Evolutionary conservation across 2,797 vertebrate species (phyloP), one percentile per base, ranked within the genome.

Genomic region (Sorex maritimensis): DNA sequence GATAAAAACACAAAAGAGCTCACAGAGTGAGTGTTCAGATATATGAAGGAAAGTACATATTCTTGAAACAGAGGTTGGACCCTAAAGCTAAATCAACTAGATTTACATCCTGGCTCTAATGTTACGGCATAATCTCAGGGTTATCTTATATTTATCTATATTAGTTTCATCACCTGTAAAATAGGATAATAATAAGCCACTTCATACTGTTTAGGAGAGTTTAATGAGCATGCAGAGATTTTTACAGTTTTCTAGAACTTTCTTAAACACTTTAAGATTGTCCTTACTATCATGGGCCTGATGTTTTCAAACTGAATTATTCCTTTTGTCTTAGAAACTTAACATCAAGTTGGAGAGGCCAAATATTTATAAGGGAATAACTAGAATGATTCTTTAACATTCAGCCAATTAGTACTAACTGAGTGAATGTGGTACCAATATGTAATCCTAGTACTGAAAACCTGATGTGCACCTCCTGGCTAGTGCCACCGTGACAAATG

Each of bases 151-250:
- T 67, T 74, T 44, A 12, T 63, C 46, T 55, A 41, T 6, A 46
- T 94, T 19, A 38, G 28, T 87, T 90, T 85, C 34, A 49, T 13
- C 46, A 72, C 67, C 61, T 85, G 30, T 89, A 87, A 86, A 89
- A 81, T 44, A 30, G 68, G 41, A 49, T 44, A 38, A 68, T 69
- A 72, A 68, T 46, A 90, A n/a, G 9, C 52, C 30, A 49, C 2
- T 34, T 81, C 34, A 28, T 0, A 69, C 68, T 26, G 68, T 3
- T 63, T 44, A 6, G n/a, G 38, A 30, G 28, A n/a, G 74, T 77
- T 34, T n/a, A 73, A 46, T 30, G 44, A 12, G 44, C 0, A 44
- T 0, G 2, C n/a, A 69, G n/a, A 78, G 38, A 15, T 34, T 44
- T 63, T 44, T 7, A 44, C 41, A 44, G 4, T 7, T 44, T 44